Evolutionary conservation across 2,113 vertebrate genomes (phyloP).

Genomic region (Tragelaphus imberbis): DNA sequence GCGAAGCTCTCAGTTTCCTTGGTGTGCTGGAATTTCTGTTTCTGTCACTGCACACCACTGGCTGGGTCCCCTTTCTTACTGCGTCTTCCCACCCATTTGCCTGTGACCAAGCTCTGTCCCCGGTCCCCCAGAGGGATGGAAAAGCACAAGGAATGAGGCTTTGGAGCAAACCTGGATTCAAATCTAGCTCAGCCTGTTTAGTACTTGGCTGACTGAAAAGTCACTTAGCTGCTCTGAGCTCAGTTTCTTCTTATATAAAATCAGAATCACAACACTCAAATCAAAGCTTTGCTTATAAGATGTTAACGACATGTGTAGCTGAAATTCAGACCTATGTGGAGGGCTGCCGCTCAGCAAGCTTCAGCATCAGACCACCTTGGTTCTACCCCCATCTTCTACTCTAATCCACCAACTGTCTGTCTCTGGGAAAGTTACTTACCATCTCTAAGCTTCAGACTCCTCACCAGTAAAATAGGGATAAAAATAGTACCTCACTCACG

Average conservation of each 20-base stretch:
- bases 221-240: not conserved
- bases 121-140: not conserved
- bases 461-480: not conserved
- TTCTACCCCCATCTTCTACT: not conserved
- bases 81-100: not conserved
- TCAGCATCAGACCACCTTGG: not conserved
- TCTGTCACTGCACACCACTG: not conserved
- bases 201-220: not conserved
- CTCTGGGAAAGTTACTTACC: not conserved
- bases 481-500: not conserved
- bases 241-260: not conserved
- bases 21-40: not conserved
- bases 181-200: not conserved
- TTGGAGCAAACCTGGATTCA: not conserved
- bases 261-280: not conserved
- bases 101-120: not conserved
- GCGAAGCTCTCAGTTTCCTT: not conserved
- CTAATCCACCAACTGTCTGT: not conserved
- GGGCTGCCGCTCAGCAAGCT: fast-evolving
- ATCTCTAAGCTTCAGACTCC: not conserved
- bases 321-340: not conserved
- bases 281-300: not conserved
- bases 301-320: not conserved
- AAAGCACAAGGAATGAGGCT: not conserved
- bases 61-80: not conserved